Evolutionary conservation across 2,888 invertebrate genomes (phyloP).

Genomic region (Dynastes hyllus): DNA sequence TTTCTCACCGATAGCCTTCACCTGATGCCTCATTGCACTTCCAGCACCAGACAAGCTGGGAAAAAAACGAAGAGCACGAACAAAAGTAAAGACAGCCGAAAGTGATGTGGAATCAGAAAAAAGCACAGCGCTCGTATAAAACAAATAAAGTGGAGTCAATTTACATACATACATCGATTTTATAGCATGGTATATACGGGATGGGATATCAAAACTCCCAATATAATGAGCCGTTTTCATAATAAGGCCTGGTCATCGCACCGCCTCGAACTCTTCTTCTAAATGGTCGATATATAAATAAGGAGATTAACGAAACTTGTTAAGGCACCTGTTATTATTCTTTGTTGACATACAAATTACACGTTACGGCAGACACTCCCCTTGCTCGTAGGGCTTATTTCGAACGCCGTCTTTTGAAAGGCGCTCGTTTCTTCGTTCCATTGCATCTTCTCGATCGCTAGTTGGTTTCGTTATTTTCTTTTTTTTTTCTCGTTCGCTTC

Average conservation of each 20-base stretch:
- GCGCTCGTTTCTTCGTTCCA: conserved; percentile 26
- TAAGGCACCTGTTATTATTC: conserved; percentile 69
- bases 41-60: background rate
- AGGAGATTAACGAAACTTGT: conserved; percentile 69
- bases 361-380: conserved; percentile 67
- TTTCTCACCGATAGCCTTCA: conserved; percentile 1
- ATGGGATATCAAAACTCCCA: conserved; percentile 33
- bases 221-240: conserved; percentile 44
- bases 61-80: conserved; percentile 4
- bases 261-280: conserved; percentile 49
- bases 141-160: conserved; percentile 42
- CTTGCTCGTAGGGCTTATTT: conserved; percentile 55
- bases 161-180: conserved; percentile 40
- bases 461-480: conserved; percentile 29
- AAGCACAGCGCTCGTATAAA: conserved; percentile 23
- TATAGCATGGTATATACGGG: background rate
- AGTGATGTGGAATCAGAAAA: conserved; percentile 3
- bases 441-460: conserved; percentile 29
- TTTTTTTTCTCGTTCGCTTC: conserved; percentile 8
- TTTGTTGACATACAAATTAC: conserved; percentile 71
- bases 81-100: conserved; percentile 12
- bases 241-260: conserved; percentile 40
- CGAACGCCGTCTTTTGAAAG: conserved; percentile 32
- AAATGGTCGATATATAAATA: conserved; percentile 65
- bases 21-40: conserved; percentile 1